Evolutionary conservation across 1,140 invertebrate genomes (phyloP).

Genomic region (Diorhabda elongata): DNA sequence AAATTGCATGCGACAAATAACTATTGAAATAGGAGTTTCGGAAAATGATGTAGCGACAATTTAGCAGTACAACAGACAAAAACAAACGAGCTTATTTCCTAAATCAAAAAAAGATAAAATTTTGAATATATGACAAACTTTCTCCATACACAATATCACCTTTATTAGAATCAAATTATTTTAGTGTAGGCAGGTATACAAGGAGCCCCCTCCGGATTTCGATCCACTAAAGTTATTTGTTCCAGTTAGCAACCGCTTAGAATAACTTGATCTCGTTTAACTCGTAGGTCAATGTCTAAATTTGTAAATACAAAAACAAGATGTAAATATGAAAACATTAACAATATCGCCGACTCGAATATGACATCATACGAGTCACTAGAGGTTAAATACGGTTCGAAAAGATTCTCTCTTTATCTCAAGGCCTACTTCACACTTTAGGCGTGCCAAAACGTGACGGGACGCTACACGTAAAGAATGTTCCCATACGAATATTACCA

Average conservation of each 20-base stretch:
- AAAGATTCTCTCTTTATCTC: not conserved
- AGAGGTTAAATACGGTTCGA: constrained; percentile 10
- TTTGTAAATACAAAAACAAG: constrained; percentile 8
- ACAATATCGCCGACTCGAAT: not conserved
- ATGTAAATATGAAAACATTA: constrained; percentile 2
- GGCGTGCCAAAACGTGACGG: constrained; percentile 8
- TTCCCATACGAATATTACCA: not conserved
- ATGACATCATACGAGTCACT: constrained; percentile 13
- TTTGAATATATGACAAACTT: too few relatives aligned
- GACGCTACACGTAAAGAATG: constrained; percentile 8
- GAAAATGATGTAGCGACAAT: too few relatives aligned
- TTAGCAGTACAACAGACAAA: too few relatives aligned
- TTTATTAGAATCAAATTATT: not conserved
- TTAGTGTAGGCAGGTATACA: not conserved
- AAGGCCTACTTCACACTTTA: constrained; percentile 14
- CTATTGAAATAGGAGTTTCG: too few relatives aligned
- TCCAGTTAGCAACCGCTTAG: not conserved
- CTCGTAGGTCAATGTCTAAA: constrained; percentile 5
- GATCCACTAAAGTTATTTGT: not conserved
- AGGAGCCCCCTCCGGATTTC: not conserved
- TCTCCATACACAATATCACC: too few relatives aligned
- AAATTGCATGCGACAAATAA: too few relatives aligned
- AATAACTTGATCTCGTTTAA: not conserved
- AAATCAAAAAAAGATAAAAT: too few relatives aligned
- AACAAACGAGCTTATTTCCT: too few relatives aligned